Conservation (phyloP, 2,888 invertebrate species). For the Parapristionchus giblindavisi region DNA sequence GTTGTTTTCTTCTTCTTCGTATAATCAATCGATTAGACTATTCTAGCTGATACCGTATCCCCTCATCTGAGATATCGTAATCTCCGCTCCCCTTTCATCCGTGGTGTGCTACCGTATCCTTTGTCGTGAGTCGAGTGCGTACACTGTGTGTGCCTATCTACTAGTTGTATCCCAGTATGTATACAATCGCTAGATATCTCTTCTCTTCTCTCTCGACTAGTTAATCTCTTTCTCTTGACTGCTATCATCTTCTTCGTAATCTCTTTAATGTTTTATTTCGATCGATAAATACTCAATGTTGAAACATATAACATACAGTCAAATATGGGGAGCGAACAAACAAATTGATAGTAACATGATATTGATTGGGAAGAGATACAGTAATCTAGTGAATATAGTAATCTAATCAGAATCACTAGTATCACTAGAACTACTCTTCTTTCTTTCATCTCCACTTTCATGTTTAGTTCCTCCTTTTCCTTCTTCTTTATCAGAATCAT, state of each 20-base stretch:
- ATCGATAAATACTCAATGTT: not conserved
- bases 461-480: too few relatives aligned
- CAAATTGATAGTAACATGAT: not conserved
- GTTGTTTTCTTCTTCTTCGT: slow-evolving; percentile 16
- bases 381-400: too few relatives aligned
- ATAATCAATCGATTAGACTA: not conserved
- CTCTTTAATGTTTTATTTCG: not conserved
- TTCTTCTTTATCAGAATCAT: slow-evolving; percentile 17
- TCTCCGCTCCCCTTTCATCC: too few relatives aligned
- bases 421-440: slow-evolving; percentile 15
- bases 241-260: slow-evolving; percentile 13
- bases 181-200: slow-evolving; percentile 17
- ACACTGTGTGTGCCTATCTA: slow-evolving; percentile 14
- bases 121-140: not conserved
- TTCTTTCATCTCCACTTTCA: not conserved
- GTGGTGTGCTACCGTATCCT: not conserved
- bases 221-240: slow-evolving; percentile 7
- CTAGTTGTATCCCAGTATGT: slow-evolving; percentile 17
- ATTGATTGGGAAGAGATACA: not conserved
- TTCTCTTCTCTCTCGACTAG: slow-evolving; percentile 19
- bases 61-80: not conserved
- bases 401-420: slow-evolving; percentile 23
- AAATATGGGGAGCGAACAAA: not conserved
- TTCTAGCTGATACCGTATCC: not conserved
- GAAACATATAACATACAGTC: not conserved